phyloP scores from a whole-genome alignment of 2,797 vertebrate genomes.

The Xenentodon cancila region DNA sequence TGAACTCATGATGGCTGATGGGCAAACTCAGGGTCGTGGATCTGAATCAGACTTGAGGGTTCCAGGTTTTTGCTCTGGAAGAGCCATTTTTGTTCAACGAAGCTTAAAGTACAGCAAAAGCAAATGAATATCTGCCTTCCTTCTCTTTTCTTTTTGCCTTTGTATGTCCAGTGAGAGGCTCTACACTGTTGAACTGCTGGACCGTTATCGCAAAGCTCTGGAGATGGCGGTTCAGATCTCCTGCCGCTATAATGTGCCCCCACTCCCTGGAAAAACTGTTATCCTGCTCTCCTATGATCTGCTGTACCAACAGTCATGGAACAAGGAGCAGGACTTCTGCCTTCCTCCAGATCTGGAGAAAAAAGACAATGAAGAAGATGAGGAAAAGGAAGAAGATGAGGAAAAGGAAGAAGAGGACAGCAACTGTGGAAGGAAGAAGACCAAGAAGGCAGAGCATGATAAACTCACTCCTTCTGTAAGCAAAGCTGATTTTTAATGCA shows the following conservation, averaged over 20 bases:
- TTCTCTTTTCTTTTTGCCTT: not conserved
- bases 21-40: too few relatives aligned
- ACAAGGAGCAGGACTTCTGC: constrained; percentile 65
- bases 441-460: not conserved
- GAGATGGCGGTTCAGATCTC: constrained; percentile 86
- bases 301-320: fast-evolving
- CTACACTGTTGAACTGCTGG: constrained; percentile 71
- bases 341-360: constrained; percentile 51
- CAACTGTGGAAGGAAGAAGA: fast-evolving
- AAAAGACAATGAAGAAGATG: not conserved
- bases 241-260: constrained; percentile 85
- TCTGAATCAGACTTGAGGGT: too few relatives aligned
- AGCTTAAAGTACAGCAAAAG: too few relatives aligned
- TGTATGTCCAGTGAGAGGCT: constrained; percentile 53
- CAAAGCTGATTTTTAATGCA: too few relatives aligned
- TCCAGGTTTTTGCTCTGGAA: too few relatives aligned
- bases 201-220: constrained; percentile 83
- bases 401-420: not conserved
- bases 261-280: constrained; percentile 84
- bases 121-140: too few relatives aligned
- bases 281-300: constrained; percentile 43
- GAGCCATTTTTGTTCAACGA: too few relatives aligned
- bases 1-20: too few relatives aligned
- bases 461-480: constrained; percentile 58
- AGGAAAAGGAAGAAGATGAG: not conserved